Evolutionary conservation across 1,140 invertebrate genomes (phyloP), one percentile per base, ranked within the genome.

Genomic region (Drosophila athabasca): DNA sequence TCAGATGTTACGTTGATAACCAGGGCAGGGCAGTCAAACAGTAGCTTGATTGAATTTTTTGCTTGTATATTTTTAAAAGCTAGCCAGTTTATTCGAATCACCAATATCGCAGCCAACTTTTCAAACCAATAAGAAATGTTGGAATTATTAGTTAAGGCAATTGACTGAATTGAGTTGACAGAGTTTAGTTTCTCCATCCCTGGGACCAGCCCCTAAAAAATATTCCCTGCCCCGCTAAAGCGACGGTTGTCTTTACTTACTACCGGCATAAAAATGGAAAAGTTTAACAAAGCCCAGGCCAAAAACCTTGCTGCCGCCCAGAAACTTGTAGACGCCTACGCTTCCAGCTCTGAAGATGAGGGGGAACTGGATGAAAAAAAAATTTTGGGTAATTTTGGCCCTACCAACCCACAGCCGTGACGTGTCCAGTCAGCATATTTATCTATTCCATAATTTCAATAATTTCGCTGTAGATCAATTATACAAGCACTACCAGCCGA

Each of bases 261-360:
- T 19, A 19, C 68, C 74, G 73, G 68, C 50, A 54, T n/a, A 22
- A 50, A 67, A 67, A 85, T 87, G 81, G 78, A 85, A 55, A 87
- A 87, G 35, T 82, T 87, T 9, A 81, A 59, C 8, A 67, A 82
- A 53, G 94, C 93, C 7, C 93, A 95, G 76, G 92, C 92, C 1
- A 93, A 94, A 85, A 93, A 95, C 74, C 93, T 94, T 68, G 93
- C 93, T 48, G 92, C 94, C 2, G 94, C 94, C n/a, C 80, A 85
- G 35, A 91, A 94, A 77, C 93, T 93, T 48, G 92, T 78, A 2
- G 76, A 90, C 41, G 55, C 93, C 9, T 94, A 94, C 66, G 92
- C 93, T 31, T 93, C 93, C 26, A 94, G 93, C 52, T 93, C 93
- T 7, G 93, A 93, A 49, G 93, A 94, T 90, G 93, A 94, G 39